Percentiles rank a stretch among this genome's conserved stretches.
These are phyloP conservation scores for Aleadryas rufinucha DNA, from an alignment of 2,113 vertebrate genomes.

Conservation along the genomic window DNA sequence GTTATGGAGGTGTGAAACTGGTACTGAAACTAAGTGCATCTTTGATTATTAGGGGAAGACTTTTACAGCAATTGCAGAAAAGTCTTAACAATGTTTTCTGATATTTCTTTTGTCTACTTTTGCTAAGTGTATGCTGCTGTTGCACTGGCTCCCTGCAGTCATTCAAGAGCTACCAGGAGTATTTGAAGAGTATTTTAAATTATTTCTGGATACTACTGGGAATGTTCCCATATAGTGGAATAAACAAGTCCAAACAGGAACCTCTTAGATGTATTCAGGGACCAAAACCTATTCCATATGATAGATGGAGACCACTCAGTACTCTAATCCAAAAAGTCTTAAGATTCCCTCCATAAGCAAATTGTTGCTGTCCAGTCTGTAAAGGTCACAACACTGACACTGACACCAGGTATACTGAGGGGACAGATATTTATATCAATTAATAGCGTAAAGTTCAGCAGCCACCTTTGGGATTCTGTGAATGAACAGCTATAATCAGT, in stretches of 20 bases:
- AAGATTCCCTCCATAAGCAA: not conserved
- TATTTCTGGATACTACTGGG: not conserved
- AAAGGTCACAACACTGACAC: not conserved
- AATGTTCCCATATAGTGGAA: not conserved
- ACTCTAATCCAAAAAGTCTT: not conserved
- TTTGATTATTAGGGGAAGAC: not conserved
- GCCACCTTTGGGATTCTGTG: not conserved
- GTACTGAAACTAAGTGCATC: not conserved
- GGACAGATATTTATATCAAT: not conserved
- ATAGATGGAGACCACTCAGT: not conserved
- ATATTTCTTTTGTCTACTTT: not conserved
- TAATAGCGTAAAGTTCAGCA: not conserved
- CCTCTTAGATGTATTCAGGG: not conserved
- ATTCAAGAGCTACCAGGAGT: not conserved
- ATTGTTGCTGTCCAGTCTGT: not conserved
- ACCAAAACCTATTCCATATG: not conserved
- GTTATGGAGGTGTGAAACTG: not conserved
- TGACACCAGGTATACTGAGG: accelerated
- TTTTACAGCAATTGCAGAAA: not conserved
- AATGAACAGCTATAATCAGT: not conserved
- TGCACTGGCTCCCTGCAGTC: not conserved
- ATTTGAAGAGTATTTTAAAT: not conserved
- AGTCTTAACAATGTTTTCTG: not conserved
- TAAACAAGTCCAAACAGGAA: not conserved
- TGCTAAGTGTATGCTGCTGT: not conserved